These are phyloP conservation scores for Cephalopachus bancanus DNA, from an alignment of 2,797 vertebrate species.

Conservation along the genomic window DNA sequence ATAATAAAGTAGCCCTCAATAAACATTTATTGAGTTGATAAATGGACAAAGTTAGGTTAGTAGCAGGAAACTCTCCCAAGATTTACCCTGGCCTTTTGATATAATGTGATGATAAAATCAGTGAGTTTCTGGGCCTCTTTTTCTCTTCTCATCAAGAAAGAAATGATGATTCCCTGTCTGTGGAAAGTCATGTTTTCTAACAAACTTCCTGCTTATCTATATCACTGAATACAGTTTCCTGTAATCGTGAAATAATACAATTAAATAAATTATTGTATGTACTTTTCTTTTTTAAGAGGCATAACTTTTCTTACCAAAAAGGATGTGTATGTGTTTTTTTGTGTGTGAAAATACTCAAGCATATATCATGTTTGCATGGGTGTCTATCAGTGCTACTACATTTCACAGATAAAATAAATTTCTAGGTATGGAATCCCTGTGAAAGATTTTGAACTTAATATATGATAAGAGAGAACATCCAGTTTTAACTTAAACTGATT, in stretches of 20 bases:
- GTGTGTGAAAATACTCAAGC: neutral
- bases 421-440: conserved; percentile 63
- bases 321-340: neutral
- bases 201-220: neutral
- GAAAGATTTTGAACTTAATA: conserved; percentile 81
- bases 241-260: neutral
- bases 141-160: neutral
- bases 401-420: conserved; percentile 79
- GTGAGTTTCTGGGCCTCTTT: neutral
- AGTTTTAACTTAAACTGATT: conserved; percentile 83
- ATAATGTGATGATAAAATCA: neutral
- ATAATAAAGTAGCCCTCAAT: neutral
- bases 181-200: conserved; percentile 36
- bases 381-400: conserved; percentile 37
- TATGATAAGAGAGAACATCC: conserved; percentile 78
- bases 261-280: neutral
- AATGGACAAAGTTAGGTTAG: neutral
- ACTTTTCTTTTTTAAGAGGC: neutral
- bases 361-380: neutral
- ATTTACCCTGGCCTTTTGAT: neutral
- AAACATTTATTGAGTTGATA: conserved; percentile 14
- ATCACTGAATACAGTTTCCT: neutral
- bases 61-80: neutral
- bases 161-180: neutral
- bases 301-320: neutral